Evolutionary conservation across 2,797 vertebrate genomes (phyloP), one percentile per base, ranked within the genome.

Genomic region (Alauda arvensis): DNA sequence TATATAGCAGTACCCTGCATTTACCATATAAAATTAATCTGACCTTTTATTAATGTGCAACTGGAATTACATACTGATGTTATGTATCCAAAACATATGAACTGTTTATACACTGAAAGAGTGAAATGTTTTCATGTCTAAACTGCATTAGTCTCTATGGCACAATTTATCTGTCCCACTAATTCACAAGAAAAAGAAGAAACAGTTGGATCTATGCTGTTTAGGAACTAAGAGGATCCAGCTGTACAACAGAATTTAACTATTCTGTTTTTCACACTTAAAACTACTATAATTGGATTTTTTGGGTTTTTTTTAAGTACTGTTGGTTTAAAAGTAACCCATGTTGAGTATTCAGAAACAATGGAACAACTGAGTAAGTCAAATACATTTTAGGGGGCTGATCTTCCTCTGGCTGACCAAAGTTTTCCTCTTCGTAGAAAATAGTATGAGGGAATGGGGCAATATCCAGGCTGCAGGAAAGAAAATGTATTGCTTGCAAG

Each of bases 1-100:
- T 78, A 69, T 37, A 62, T 5, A 72, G 67, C 19, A 72, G 43
- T 53, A 66, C 18, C 8, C 66, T 74, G 42, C 31, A 59, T 81
- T 70, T 81, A 83, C 61, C 14, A 37, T 65, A 56, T 56, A 89
- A 88, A 93, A 93, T 85, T 82, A 91, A 76, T 63, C 46, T 88
- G 85, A 88, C 60, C 49, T 84, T 88, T 93, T 72, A 86, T 87
- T 89, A 88, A 80, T 18, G 26, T 75, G 45, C 48, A 80, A 77
- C 52, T 56, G 51, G 68, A 91, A 83, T 74, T 89, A 62, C 48
- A 55, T 59, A 86, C 42, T 51, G 62, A 92, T 79, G 80, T 60
- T 87, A 92, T 8, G 23, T 43, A 89, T 67, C 51, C 81, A 79
- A 89, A 89, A 48, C 46, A 88, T 61, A 76, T 29, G 68, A 89